Conservation (phyloP, 2,797 vertebrate genomes). For the Taeniopygia guttata region DNA sequence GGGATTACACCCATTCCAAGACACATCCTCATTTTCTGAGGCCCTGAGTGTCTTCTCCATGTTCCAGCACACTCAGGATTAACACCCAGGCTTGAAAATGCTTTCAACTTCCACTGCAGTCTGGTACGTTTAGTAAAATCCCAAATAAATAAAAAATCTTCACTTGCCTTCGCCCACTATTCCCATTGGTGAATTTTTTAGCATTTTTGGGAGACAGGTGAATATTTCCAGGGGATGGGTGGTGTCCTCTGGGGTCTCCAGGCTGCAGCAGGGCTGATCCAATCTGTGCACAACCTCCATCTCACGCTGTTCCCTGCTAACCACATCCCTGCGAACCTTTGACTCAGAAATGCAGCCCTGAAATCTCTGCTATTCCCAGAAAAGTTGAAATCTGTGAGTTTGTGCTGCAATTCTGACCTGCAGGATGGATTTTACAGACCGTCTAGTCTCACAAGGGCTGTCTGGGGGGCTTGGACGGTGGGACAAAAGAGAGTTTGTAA, state of each 20-base stretch:
- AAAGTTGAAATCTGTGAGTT: not conserved
- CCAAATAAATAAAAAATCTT: not conserved
- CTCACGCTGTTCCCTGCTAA: not conserved
- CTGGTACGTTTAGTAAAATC: not conserved
- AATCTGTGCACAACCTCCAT: not conserved
- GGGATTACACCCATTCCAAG: not conserved
- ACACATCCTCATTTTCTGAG: not conserved
- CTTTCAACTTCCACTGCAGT: not conserved
- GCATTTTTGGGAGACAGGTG: not conserved
- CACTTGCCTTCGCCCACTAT: accelerated
- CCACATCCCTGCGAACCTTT: not conserved
- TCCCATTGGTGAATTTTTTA: not conserved
- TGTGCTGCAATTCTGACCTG: not conserved
- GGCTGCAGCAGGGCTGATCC: not conserved
- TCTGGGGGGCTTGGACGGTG: not conserved
- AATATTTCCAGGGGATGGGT: not conserved
- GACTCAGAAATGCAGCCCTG: not conserved
- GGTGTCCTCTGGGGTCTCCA: not conserved
- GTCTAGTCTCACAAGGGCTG: not conserved
- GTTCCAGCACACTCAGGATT: not conserved
- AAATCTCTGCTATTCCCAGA: not conserved
- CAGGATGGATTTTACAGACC: not conserved
- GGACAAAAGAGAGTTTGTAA: not conserved
- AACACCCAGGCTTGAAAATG: not conserved
- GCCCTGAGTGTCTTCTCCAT: not conserved